Conservation (phyloP, 2,888 invertebrate species). For the Drosophila stalkeri region DNA sequence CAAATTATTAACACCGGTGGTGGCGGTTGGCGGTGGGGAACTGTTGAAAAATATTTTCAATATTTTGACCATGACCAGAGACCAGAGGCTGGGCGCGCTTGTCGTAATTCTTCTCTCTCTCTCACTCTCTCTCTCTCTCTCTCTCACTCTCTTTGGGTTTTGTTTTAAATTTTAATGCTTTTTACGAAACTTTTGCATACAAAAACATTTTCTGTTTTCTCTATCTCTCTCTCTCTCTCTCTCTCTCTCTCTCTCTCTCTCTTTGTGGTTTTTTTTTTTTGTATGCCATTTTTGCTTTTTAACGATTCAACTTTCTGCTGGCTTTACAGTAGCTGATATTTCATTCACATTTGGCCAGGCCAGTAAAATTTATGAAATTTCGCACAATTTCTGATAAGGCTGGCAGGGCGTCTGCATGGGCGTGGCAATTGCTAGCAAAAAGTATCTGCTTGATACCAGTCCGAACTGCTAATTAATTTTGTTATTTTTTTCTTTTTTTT, state of each 20-base stretch:
- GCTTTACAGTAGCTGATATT: slow-evolving; percentile 48
- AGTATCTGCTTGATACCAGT: slow-evolving; percentile 59
- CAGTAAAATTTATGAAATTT: slow-evolving; percentile 65
- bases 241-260: neutral
- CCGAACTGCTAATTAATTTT: slow-evolving; percentile 64
- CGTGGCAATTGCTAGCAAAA: slow-evolving; percentile 28
- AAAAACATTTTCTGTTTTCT: slow-evolving; percentile 21
- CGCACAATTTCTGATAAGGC: slow-evolving; percentile 50
- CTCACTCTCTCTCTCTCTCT: neutral
- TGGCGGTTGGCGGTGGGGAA: neutral
- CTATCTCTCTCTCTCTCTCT: neutral
- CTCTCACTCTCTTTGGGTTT: slow-evolving; percentile 14
- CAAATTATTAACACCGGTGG: slow-evolving; percentile 55
- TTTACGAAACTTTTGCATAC: slow-evolving; percentile 62
- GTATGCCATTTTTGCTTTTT: slow-evolving; percentile 44
- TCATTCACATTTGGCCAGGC: slow-evolving; percentile 51
- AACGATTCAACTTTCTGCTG: slow-evolving; percentile 68
- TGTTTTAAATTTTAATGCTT: slow-evolving; percentile 69
- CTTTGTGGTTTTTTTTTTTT: slow-evolving; percentile 44
- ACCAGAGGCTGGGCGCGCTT: slow-evolving; percentile 23
- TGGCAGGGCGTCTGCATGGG: neutral
- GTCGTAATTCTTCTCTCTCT: slow-evolving; percentile 25
- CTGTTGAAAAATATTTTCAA: slow-evolving; percentile 37
- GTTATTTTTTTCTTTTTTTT: neutral
- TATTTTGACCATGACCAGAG: slow-evolving; percentile 45